A percentile compares a stretch with the other conserved stretches of the same genome.
phyloP scores from a whole-genome alignment of 53 echinoderm and acorn worm species.

The Mesocentrotus franciscanus region DNA sequence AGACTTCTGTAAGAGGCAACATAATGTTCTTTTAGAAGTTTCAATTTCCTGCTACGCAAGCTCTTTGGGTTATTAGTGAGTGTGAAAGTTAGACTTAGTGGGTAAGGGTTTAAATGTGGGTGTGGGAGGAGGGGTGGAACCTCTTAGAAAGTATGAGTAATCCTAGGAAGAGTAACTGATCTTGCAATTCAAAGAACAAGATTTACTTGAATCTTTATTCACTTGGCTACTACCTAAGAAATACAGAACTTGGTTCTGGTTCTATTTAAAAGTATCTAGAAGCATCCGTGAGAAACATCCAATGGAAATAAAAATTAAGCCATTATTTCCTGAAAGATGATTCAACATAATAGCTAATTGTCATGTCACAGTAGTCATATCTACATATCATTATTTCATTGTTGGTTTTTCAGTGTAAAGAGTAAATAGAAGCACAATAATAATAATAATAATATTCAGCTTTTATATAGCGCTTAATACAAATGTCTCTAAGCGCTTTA shows the following conservation, averaged over 20 bases:
- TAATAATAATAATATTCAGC: too few relatives aligned
- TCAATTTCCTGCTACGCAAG: neutral
- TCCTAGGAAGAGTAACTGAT: neutral
- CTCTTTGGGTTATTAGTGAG: neutral
- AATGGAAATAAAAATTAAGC: neutral
- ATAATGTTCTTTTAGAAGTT: conserved; percentile 12
- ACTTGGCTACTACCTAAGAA: neutral
- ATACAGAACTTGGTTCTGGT: neutral
- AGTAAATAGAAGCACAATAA: neutral
- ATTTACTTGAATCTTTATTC: neutral
- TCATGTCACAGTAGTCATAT: neutral
- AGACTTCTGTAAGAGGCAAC: neutral
- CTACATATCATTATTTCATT: neutral
- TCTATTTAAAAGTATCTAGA: neutral
- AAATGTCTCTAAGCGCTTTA: too few relatives aligned
- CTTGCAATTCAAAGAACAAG: neutral
- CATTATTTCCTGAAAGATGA: neutral
- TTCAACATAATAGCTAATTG: neutral
- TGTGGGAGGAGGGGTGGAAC: neutral
- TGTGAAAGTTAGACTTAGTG: neutral
- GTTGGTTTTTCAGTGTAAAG: neutral
- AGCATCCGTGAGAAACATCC: neutral
- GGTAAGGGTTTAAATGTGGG: neutral
- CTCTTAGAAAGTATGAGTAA: neutral
- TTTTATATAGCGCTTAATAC: too few relatives aligned